Percentiles rank a stretch among this genome's conserved stretches.
Conservation (phyloP, 2,113 vertebrate genomes). For the Crotalus viridis region DNA sequence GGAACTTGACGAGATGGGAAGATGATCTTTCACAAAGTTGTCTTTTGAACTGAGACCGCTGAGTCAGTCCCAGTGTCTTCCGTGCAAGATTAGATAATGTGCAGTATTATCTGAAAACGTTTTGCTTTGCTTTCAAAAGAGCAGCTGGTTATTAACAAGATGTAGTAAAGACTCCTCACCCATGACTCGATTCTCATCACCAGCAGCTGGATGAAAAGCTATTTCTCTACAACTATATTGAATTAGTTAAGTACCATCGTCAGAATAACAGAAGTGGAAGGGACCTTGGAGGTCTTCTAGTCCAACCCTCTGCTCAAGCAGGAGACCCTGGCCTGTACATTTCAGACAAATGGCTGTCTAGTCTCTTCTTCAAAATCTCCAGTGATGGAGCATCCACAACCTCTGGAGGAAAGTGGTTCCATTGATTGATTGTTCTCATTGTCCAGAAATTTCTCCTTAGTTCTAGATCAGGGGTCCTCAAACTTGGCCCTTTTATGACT, state of each 20-base stretch:
- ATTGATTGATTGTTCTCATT: no score
- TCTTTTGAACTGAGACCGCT: not conserved
- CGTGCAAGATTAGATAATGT: not conserved
- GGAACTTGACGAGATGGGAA: not conserved
- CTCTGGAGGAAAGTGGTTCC: no score
- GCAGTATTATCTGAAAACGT: not conserved
- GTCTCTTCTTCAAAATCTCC: no score
- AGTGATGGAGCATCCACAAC: no score
- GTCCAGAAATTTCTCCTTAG: no score
- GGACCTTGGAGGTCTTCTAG: no score
- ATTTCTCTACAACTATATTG: not conserved
- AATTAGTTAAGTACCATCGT: not conserved
- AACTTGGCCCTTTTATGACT: no score
- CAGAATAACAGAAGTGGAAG: no score
- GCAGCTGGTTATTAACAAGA: not conserved
- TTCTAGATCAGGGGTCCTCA: not conserved
- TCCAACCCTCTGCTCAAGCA: no score
- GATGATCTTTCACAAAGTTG: not conserved
- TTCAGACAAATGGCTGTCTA: not conserved
- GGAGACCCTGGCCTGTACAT: not conserved
- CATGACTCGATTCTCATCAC: not conserved
- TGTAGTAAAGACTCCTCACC: not conserved
- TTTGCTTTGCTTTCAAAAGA: no score
- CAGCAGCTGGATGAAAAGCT: not conserved
- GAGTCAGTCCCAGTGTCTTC: rapidly evolving